Evolutionary conservation across 2,113 vertebrate genomes (phyloP).

Genomic region (Willisornis vidua): DNA sequence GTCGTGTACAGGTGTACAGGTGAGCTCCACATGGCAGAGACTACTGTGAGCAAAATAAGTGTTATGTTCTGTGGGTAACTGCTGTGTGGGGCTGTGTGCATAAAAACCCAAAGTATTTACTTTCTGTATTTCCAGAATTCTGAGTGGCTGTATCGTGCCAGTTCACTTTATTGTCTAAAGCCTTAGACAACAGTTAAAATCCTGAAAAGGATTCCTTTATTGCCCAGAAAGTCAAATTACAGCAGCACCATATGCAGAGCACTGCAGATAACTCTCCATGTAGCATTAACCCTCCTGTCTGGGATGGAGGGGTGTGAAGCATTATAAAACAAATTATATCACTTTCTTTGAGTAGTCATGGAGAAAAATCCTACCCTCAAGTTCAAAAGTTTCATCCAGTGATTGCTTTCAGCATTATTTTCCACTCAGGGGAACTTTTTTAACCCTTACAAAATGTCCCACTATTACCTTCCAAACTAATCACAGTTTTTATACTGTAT

Average conservation of each 20-base stretch:
- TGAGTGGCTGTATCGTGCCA: background rate
- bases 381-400: conserved; percentile 32
- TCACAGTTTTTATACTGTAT: background rate
- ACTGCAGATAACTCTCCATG: background rate
- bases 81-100: too few relatives aligned
- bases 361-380: background rate
- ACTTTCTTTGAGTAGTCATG: background rate
- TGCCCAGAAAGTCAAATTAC: background rate
- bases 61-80: background rate
- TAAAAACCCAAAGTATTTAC: background rate
- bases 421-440: background rate
- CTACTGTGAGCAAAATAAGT: background rate
- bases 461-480: background rate
- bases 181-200: background rate
- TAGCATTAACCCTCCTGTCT: background rate
- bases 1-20: background rate
- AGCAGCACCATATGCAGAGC: background rate
- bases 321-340: background rate
- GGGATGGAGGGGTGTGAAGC: background rate
- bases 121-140: background rate
- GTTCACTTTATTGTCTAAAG: background rate
- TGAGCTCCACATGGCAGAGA: background rate
- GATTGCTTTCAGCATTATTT: background rate
- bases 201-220: background rate
- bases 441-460: background rate